Percentiles rank a stretch among this genome's conserved stretches.
phyloP scores from a whole-genome alignment of 2,797 vertebrate species.

The Erethizon dorsatum region DNA sequence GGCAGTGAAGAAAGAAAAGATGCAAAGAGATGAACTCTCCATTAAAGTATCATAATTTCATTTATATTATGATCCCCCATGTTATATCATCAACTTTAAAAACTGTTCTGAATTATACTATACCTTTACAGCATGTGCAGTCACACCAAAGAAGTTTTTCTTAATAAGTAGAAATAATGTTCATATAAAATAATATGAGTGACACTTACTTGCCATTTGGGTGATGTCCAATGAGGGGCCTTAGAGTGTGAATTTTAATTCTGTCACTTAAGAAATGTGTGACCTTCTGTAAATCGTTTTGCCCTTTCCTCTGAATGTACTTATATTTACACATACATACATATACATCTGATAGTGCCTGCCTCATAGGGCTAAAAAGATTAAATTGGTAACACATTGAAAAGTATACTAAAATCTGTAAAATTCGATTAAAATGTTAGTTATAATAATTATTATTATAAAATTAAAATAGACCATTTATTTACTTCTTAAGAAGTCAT shows the following conservation, averaged over 20 bases:
- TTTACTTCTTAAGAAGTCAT: neutral
- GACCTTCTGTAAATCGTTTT: neutral
- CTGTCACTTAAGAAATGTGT: neutral
- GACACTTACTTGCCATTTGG: neutral
- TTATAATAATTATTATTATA: neutral
- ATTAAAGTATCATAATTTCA: neutral
- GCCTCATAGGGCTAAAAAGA: neutral
- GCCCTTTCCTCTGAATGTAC: neutral
- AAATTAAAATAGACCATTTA: slow-evolving; percentile 11
- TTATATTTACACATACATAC: neutral
- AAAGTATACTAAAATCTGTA: slow-evolving; percentile 20
- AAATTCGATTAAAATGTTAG: neutral
- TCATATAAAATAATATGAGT: neutral
- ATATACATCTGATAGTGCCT: neutral
- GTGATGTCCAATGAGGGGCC: neutral
- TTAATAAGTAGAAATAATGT: neutral
- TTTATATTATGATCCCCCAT: neutral
- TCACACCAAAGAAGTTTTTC: neutral
- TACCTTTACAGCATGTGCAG: neutral
- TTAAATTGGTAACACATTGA: neutral
- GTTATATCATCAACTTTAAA: neutral
- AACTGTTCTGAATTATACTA: fast-evolving
- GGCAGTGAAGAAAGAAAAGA: neutral
- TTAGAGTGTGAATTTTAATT: neutral
- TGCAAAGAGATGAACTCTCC: neutral